phyloP scores from a whole-genome alignment of 64 coral and sea anemone species.

The Astreopora myriophthalma region DNA sequence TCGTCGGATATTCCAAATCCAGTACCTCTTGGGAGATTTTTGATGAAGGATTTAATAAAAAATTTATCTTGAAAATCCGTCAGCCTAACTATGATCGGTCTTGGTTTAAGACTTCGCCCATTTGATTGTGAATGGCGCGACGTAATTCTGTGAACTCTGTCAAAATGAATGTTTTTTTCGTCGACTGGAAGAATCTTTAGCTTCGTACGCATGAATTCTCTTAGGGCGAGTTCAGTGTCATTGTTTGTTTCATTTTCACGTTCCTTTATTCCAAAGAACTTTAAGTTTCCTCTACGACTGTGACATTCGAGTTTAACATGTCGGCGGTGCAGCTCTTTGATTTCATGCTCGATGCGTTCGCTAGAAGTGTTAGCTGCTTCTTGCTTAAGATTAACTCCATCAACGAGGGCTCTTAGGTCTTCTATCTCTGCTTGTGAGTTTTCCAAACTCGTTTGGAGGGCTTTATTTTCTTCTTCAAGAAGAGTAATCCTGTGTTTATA shows the following conservation, averaged over 20 bases:
- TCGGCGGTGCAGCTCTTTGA: not conserved
- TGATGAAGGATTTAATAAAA: no score
- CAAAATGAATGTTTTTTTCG: no score
- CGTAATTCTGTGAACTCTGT: not conserved
- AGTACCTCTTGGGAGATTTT: not conserved
- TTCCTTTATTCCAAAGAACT: slow-evolving; percentile 17
- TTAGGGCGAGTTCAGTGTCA: not conserved
- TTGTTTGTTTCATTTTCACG: not conserved
- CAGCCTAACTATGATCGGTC: no score
- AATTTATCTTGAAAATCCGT: no score
- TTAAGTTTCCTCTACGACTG: slow-evolving; percentile 1
- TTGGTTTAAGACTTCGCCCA: not conserved
- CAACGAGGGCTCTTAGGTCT: not conserved
- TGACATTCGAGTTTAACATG: slow-evolving; percentile 15
- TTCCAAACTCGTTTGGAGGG: not conserved
- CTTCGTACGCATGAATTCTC: slow-evolving; percentile 4
- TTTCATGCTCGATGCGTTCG: not conserved
- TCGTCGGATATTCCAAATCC: no score
- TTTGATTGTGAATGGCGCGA: not conserved
- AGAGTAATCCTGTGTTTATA: not conserved
- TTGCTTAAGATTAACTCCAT: not conserved
- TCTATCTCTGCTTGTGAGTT: not conserved
- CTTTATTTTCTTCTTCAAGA: slow-evolving; percentile 3
- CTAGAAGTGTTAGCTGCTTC: not conserved
- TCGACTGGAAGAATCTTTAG: not conserved